A percentile compares a stretch with the other conserved stretches of the same genome.
Conservation (phyloP, 2,113 vertebrate genomes). For the Carettochelys insculpta region DNA sequence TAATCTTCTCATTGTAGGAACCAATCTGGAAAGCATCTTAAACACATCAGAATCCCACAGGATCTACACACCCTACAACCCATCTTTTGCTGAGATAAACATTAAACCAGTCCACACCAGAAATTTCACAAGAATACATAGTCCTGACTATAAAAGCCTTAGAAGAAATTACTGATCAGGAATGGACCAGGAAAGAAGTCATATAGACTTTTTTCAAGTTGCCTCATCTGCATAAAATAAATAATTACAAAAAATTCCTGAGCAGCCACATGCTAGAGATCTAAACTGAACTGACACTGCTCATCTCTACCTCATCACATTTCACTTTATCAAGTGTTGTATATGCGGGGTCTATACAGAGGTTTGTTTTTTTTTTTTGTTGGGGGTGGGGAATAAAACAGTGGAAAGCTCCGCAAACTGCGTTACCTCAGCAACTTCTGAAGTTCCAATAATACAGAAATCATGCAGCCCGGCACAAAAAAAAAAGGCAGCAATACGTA, state of each 20-base stretch:
- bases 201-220: background rate
- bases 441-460: constrained; percentile 43
- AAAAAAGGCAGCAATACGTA: constrained; percentile 54
- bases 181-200: background rate
- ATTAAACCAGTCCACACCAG: background rate
- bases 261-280: constrained; percentile 22
- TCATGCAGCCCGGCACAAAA: too few species aligned
- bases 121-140: background rate
- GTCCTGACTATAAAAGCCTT: background rate
- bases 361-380: too few species aligned
- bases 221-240: background rate
- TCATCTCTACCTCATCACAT: constrained; percentile 44
- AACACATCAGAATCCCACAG: background rate
- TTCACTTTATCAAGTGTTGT: constrained; percentile 10
- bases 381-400: constrained; percentile 40
- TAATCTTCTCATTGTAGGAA: background rate
- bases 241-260: constrained; percentile 1
- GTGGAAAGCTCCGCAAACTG: constrained; percentile 43
- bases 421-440: constrained; percentile 64
- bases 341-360: background rate
- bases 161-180: background rate
- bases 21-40: background rate
- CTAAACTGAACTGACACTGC: constrained; percentile 17
- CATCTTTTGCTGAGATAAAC: background rate
- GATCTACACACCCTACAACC: accelerated